These are phyloP conservation scores for Pantherophis guttatus DNA, from an alignment of 2,113 vertebrate genomes.

Conservation along the genomic window DNA sequence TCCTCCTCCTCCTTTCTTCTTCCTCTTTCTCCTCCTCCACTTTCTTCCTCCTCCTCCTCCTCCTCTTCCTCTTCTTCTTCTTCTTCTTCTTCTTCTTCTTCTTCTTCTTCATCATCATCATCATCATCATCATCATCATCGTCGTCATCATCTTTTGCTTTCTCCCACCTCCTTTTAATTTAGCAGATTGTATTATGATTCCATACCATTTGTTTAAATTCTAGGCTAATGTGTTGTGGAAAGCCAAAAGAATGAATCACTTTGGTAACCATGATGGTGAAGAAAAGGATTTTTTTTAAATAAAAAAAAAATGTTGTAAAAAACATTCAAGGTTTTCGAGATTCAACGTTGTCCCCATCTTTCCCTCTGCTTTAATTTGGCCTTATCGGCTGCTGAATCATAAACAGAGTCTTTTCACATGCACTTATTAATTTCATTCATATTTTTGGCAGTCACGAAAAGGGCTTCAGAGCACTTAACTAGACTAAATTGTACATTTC, in stretches of 20 bases:
- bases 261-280: not conserved
- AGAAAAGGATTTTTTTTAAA: not conserved
- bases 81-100: too few relatives aligned
- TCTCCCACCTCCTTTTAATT: not conserved
- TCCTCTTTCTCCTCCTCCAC: too few relatives aligned
- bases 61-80: too few relatives aligned
- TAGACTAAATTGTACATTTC: conserved; percentile 35
- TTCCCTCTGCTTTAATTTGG: not conserved
- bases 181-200: not conserved
- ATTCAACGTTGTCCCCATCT: not conserved
- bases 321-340: not conserved
- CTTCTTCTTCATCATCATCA: too few relatives aligned
- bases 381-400: conserved; percentile 47
- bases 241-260: not conserved
- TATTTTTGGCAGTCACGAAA: conserved; percentile 14
- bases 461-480: conserved; percentile 27
- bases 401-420: conserved; percentile 47
- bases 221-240: not conserved
- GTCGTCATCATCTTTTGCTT: too few relatives aligned
- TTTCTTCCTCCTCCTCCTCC: too few relatives aligned
- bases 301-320: not conserved
- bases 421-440: conserved; percentile 47
- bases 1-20: not conserved
- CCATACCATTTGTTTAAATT: not conserved
- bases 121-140: too few relatives aligned